phyloP scores from a whole-genome alignment of 1,140 invertebrate species.

The Bombus pyrosoma region DNA sequence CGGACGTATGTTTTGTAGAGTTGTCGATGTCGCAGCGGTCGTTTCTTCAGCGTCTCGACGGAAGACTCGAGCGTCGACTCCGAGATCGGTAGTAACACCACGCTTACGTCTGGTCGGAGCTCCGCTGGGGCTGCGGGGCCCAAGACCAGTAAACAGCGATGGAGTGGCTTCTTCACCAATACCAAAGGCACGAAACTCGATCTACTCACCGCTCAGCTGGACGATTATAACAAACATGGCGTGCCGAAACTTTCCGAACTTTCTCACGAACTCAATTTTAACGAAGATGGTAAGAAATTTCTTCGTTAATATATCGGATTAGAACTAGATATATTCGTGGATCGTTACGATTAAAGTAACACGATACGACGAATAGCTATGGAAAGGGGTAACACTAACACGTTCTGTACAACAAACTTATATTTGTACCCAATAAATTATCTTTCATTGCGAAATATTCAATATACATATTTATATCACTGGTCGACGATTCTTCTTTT shows the following conservation, averaged over 20 bases:
- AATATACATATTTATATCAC: slow-evolving; percentile 23
- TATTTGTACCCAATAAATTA: slow-evolving; percentile 36
- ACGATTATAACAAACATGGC: slow-evolving; percentile 87
- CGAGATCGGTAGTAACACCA: slow-evolving; percentile 72
- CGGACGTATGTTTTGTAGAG: slow-evolving; percentile 73
- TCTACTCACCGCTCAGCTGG: slow-evolving; percentile 85
- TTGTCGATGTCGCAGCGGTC: slow-evolving; percentile 82
- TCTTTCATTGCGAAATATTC: slow-evolving; percentile 3
- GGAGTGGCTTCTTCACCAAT: slow-evolving; percentile 87
- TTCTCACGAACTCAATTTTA: slow-evolving; percentile 74
- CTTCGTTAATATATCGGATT: background rate
- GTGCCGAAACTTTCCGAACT: slow-evolving; percentile 83
- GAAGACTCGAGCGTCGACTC: slow-evolving; percentile 83
- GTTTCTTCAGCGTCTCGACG: slow-evolving; percentile 86
- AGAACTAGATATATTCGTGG: no score
- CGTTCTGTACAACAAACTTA: slow-evolving; percentile 11
- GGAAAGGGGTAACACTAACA: background rate
- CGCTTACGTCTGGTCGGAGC: slow-evolving; percentile 71
- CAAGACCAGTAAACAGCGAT: slow-evolving; percentile 85
- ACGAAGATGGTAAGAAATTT: slow-evolving; percentile 79
- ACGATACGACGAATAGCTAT: no score
- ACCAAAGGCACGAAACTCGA: slow-evolving; percentile 87
- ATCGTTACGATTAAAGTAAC: background rate
- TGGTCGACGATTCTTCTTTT: background rate
- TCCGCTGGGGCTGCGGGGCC: slow-evolving; percentile 70